A percentile compares a stretch with the other conserved stretches of the same genome.
Evolutionary conservation across 2,888 invertebrate genomes (phyloP).

Genomic region (Drosophila suboccidentalis): DNA sequence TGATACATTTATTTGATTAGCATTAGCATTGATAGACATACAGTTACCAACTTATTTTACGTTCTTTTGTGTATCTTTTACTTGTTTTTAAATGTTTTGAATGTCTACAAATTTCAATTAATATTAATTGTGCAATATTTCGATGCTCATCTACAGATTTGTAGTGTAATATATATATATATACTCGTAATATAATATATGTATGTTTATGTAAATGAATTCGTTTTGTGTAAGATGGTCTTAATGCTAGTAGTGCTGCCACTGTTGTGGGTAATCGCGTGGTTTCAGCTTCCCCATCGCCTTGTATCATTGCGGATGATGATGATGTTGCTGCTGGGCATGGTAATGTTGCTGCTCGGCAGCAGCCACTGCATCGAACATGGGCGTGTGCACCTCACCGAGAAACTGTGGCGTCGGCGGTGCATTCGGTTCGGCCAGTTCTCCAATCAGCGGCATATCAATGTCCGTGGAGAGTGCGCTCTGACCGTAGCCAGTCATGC

Average conservation of each 20-base stretch:
- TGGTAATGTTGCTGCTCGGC: slow-evolving; percentile 83
- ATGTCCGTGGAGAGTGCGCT: slow-evolving; percentile 73
- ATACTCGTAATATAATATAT: slow-evolving; percentile 33
- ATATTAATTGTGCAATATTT: slow-evolving; percentile 56
- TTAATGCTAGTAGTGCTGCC: slow-evolving; percentile 73
- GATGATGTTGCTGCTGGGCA: slow-evolving; percentile 79
- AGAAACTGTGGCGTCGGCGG: slow-evolving; percentile 82
- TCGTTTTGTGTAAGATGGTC: slow-evolving; percentile 29
- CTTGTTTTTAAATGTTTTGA: slow-evolving; percentile 16
- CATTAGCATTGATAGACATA: slow-evolving; percentile 13
- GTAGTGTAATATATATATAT: slow-evolving; percentile 44
- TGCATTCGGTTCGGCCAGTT: slow-evolving; percentile 81
- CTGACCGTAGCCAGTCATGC: slow-evolving; percentile 57
- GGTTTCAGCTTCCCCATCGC: slow-evolving; percentile 69
- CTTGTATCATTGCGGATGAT: slow-evolving; percentile 75
- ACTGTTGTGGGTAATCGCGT: slow-evolving; percentile 77
- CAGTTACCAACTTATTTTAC: slow-evolving; percentile 37
- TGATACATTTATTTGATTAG: slow-evolving; percentile 1
- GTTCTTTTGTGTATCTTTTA: slow-evolving; percentile 24
- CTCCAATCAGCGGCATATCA: slow-evolving; percentile 83
- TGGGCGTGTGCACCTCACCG: slow-evolving; percentile 83
- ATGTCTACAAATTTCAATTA: slow-evolving; percentile 30
- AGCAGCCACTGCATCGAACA: slow-evolving; percentile 83
- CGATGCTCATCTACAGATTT: slow-evolving; percentile 54
- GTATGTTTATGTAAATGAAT: slow-evolving; percentile 21